Base-by-base conservation (phyloP, 2,888 invertebrate genomes). In the Leptopterna dolabrata region DNA sequence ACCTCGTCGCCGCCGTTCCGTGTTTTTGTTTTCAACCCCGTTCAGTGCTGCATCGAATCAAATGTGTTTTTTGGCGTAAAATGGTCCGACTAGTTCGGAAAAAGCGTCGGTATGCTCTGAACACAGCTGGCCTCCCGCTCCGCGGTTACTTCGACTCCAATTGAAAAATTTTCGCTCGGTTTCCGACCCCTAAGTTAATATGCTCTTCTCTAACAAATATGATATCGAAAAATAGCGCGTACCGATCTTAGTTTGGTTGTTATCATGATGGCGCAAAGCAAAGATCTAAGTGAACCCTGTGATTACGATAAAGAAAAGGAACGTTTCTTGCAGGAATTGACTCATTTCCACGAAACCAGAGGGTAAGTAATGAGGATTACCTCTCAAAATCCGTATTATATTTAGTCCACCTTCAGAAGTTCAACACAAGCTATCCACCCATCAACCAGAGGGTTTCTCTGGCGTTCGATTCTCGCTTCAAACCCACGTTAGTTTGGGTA, bases 261-360 rank as follows among this genome's bases (percentile, higher is more conserved):
- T 27, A 51, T 51, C 41, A 45, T 14, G 16, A 85, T 85, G 85
- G 51, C 85, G 4, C 85, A 73, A 36, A 85, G 24, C 0, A 85
- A 55, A 24, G 73, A 85, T 16, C 19, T 19, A 16, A 45, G 27
- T 29, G 85, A 85, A 13, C 2, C 76, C 47, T 36, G 19, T 24
- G 85, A 85, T 91, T 96, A 96, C 93, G 93, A 94, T 91, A 94
- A 94, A 92, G 96, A 97, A 93, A 95, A 95, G 91, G 95, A 95
- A 91, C 94, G 94, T 90, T 97, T 97, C 93, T 92, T 97, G 90
- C 94, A 95, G 92, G 97, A 97, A 91, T 93, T 98, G 91, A 95
- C 95, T 91, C 96, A 96, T 92, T 98, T 98, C 92, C 97, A 98
- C 92, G 97, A 97, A 90, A 95, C 95, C 90, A 95, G 97, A 93